Evolutionary conservation across 2,113 vertebrate species (phyloP).

Genomic region (Corythoichthys haematopterus): DNA sequence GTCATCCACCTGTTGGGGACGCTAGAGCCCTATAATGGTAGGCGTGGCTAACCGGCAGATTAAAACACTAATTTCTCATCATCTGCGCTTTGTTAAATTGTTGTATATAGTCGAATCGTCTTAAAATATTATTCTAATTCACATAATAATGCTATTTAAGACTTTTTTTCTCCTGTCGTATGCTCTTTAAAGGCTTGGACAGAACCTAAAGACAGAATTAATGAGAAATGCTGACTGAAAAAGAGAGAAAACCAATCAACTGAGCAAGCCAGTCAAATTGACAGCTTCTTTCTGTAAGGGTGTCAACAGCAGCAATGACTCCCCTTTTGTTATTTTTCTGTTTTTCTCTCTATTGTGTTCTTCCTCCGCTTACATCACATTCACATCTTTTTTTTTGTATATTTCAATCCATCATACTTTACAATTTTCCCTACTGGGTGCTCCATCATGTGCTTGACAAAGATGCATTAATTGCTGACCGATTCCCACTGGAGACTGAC

Average conservation of each 20-base stretch:
- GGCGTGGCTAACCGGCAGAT: too few species aligned
- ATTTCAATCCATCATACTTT: slow-evolving; percentile 33
- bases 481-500: slow-evolving; percentile 61
- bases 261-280: slow-evolving; percentile 64
- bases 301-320: slow-evolving; percentile 72
- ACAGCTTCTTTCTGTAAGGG: slow-evolving; percentile 73
- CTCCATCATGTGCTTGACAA: slow-evolving; percentile 40
- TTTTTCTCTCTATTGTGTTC: slow-evolving; percentile 60
- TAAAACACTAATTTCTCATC: too few species aligned
- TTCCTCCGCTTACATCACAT: slow-evolving; percentile 62
- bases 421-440: slow-evolving; percentile 20
- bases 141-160: too few species aligned
- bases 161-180: too few species aligned
- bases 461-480: slow-evolving; percentile 49
- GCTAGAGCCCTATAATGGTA: too few species aligned
- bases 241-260: slow-evolving; percentile 71
- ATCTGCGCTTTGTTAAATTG: too few species aligned
- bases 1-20: too few species aligned
- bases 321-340: slow-evolving; percentile 38
- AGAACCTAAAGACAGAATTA: slow-evolving; percentile 36
- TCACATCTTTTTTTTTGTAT: slow-evolving; percentile 45
- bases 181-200: not conserved
- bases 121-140: too few species aligned
- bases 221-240: slow-evolving; percentile 72
- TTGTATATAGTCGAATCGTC: too few species aligned